phyloP scores from a whole-genome alignment of 2,797 vertebrate genomes.

The Ciconia nigra region DNA sequence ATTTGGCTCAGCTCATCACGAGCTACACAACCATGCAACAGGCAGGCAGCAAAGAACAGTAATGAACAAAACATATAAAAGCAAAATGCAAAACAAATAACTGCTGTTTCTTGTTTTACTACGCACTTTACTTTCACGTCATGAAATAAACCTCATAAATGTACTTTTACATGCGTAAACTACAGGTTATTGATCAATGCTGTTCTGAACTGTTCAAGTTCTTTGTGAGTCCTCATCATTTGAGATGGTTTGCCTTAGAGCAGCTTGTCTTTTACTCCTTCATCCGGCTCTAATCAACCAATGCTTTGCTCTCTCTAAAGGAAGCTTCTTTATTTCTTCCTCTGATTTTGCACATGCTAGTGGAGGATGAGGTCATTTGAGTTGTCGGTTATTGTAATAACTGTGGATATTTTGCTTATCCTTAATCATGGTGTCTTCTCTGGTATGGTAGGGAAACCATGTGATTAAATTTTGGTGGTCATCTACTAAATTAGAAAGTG shows the following conservation, averaged over 20 bases:
- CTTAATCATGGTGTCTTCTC: not conserved
- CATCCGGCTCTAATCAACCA: not conserved
- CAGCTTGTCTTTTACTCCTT: not conserved
- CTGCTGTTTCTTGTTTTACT: not conserved
- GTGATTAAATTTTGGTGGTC: not conserved
- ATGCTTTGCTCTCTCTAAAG: not conserved
- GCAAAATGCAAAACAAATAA: not conserved
- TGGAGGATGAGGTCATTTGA: not conserved
- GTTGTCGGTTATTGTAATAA: not conserved
- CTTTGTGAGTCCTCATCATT: not conserved
- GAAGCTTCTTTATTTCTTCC: not conserved
- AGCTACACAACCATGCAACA: not conserved
- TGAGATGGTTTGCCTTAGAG: not conserved
- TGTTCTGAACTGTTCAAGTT: not conserved
- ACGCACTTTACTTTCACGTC: not conserved
- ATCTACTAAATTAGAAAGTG: not conserved
- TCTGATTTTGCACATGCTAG: not conserved
- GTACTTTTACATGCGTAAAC: not conserved
- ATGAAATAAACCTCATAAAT: not conserved
- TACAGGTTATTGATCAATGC: not conserved
- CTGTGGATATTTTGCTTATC: not conserved
- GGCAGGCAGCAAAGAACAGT: accelerated
- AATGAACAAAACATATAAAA: not conserved
- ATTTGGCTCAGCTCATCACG: not conserved
- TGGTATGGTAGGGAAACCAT: not conserved